Percentiles rank a stretch among this genome's conserved stretches.
Evolutionary conservation across 2,113 vertebrate species (phyloP).

Genomic region (Osmerus mordax): DNA sequence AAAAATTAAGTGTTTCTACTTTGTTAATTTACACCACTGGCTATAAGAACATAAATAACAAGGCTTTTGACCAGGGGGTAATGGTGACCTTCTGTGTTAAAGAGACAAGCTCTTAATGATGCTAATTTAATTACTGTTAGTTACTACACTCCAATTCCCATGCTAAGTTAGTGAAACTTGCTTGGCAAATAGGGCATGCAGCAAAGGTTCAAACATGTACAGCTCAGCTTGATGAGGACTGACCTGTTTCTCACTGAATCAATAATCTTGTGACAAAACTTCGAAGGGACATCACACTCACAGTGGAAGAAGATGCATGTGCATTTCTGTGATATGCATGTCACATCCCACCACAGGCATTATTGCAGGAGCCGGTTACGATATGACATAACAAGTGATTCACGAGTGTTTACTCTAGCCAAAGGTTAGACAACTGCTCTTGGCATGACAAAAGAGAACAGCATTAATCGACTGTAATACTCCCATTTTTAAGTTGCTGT

Average conservation of each 20-base stretch:
- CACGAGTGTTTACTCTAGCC: not conserved
- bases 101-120: conserved; percentile 14
- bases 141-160: conserved; percentile 3
- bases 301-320: too few species aligned
- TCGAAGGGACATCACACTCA: too few species aligned
- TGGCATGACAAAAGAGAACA: not conserved
- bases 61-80: not conserved
- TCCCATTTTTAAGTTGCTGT: not conserved
- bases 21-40: not conserved
- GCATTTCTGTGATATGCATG: not conserved
- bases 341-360: conserved; percentile 6
- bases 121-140: conserved; percentile 10
- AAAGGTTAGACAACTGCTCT: conserved; percentile 23
- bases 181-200: too few species aligned
- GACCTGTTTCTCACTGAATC: too few species aligned
- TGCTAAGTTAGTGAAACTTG: not conserved
- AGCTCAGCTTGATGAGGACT: too few species aligned
- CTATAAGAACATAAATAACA: not conserved
- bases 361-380: conserved; percentile 8
- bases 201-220: too few species aligned
- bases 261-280: too few species aligned
- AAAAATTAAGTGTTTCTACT: not conserved
- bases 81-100: not conserved
- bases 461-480: not conserved
- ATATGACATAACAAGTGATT: conserved; percentile 15